phyloP scores from a whole-genome alignment of 1,140 invertebrate genomes.

The Whitmania pigra region DNA sequence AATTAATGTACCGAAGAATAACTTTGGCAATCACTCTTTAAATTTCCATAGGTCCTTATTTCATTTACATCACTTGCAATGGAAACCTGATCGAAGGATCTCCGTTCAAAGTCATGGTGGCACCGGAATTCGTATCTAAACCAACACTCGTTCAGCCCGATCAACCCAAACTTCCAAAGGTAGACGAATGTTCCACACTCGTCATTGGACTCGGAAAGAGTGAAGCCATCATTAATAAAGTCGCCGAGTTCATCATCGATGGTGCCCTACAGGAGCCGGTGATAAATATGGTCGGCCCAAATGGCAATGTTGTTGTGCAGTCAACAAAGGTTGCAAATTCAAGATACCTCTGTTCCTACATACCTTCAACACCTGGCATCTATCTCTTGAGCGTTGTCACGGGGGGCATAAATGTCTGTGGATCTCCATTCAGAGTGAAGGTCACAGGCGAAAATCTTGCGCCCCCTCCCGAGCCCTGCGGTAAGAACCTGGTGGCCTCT shows the following conservation, averaged over 20 bases:
- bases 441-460: neutral
- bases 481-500: constrained; percentile 1
- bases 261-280: neutral
- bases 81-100: neutral
- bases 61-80: constrained; percentile 1
- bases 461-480: neutral
- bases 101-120: neutral
- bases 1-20: too few species aligned
- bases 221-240: neutral
- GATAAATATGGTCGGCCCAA: neutral
- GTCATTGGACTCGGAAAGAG: neutral
- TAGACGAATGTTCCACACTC: too few species aligned
- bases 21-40: too few species aligned
- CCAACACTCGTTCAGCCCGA: neutral
- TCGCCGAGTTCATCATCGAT: neutral
- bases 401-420: neutral
- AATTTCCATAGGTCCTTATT: neutral
- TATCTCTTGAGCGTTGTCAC: neutral
- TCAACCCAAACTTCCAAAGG: neutral
- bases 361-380: neutral
- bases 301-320: neutral
- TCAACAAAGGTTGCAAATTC: neutral
- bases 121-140: neutral
- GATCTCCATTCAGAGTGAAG: constrained; percentile 3
- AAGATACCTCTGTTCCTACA: constrained; percentile 9